These are phyloP conservation scores for Tribolium madens DNA, from an alignment of 1,140 invertebrate genomes.

Conservation along the genomic window DNA sequence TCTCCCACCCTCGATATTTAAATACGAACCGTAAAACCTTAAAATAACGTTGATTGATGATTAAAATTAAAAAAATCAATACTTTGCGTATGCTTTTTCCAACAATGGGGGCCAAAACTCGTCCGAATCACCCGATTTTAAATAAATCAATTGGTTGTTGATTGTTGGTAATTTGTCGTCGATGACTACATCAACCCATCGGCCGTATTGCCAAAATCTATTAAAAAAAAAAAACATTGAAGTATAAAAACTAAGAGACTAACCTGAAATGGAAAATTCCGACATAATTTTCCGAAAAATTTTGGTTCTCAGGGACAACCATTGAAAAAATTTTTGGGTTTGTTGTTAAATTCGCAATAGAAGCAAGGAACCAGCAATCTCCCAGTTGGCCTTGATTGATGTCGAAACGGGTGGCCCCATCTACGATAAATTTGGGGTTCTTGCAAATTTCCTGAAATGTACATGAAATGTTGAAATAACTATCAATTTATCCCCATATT, in stretches of 20 bases:
- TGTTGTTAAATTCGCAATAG: constrained; percentile 94
- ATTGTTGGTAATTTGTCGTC: constrained; percentile 95
- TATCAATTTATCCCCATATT: no score
- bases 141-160: constrained; percentile 89
- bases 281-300: constrained; percentile 91
- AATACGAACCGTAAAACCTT: background rate
- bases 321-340: constrained; percentile 88
- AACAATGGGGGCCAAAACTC: constrained; percentile 98
- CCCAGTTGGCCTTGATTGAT: constrained; percentile 97
- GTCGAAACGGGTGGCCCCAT: constrained; percentile 95
- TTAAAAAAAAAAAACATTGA: constrained; percentile 47
- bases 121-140: constrained; percentile 91
- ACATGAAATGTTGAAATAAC: no score
- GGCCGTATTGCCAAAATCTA: constrained; percentile 96
- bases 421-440: constrained; percentile 91
- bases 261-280: constrained; percentile 94
- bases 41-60: no score
- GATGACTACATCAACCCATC: constrained; percentile 92
- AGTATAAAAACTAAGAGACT: background rate
- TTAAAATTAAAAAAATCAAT: constrained; percentile 54
- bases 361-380: constrained; percentile 97
- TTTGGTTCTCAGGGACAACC: constrained; percentile 95
- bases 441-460: constrained; percentile 84
- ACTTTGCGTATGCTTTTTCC: constrained; percentile 99
- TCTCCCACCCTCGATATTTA: background rate